These are phyloP conservation scores for Podargus strigoides DNA, from an alignment of 2,797 vertebrate genomes.

Conservation along the genomic window DNA sequence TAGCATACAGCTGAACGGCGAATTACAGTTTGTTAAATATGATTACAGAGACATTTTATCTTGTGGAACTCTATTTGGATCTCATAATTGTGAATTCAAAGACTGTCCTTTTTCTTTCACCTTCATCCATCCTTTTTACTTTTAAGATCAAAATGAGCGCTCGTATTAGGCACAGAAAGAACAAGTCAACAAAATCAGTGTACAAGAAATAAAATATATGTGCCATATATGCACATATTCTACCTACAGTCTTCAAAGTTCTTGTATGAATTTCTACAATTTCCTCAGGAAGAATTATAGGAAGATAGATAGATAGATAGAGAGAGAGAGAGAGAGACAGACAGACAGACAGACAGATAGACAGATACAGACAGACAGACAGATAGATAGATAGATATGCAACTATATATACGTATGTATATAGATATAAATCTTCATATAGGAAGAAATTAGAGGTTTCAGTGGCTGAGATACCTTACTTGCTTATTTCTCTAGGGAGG, in stretches of 20 bases:
- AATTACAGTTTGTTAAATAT: constrained; percentile 21
- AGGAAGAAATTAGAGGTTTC: not conserved
- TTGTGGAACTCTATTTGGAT: not conserved
- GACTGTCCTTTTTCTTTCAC: not conserved
- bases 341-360: not conserved
- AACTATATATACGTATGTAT: not conserved
- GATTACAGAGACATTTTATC: constrained; percentile 8
- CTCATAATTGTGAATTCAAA: not conserved
- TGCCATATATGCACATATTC: not conserved
- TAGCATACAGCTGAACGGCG: not conserved
- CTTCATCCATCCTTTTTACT: not conserved
- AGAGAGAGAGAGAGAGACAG: not conserved
- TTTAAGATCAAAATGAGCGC: not conserved
- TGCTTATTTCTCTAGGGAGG: not conserved
- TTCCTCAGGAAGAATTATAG: not conserved
- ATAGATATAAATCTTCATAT: not conserved
- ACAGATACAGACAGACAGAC: not conserved
- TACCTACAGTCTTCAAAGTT: not conserved
- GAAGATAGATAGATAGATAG: not conserved
- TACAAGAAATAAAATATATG: not conserved
- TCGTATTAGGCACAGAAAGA: not conserved
- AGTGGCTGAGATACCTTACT: not conserved
- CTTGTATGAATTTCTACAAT: not conserved
- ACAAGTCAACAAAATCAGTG: not conserved
- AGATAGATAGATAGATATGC: not conserved